Evolutionary conservation across 2,797 vertebrate genomes (phyloP), one percentile per base, ranked within the genome.

Genomic region (Gephyroberyx darwinii): DNA sequence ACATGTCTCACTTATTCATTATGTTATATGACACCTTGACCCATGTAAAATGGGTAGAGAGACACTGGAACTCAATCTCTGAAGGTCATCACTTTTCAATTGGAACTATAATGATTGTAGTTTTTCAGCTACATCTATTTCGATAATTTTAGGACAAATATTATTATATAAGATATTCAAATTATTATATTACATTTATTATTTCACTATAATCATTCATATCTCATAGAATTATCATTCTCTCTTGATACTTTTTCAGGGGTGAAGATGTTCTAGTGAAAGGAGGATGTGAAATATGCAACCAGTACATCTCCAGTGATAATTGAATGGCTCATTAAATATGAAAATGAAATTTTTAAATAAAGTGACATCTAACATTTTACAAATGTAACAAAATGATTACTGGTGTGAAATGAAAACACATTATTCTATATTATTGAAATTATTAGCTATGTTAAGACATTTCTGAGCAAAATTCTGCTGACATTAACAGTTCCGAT

Each of bases 1-100:
- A 52, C 65, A 48, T 45, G 71, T 87, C 75, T 83, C 62, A 77
- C 82, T 87, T 78, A 75, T 86, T 87, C 60, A 69, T 26, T 26
- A 26, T 76, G 90, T 84, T 76, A 90, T 67, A n/a, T 59, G 82
- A 90, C 77, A 84, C 89, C 65, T 80, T 45, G 16, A 22, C 9
- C 33, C 13, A 37, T 56, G 54, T 69, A 65, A 69, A 77, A 75
- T 9, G 16, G 55, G 54, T 52, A 33, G 47, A 71, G 52, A 56
- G 37, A 69, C 47, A 30, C 22, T 52, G 41, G 16, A 45, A 58
- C 16, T 50, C 56, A n/a, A 43, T 45, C 35, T 13, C 6, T 45
- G 56, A 65, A 83, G 65, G 81, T 84, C 74, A 75, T 67, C 71
- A 48, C 10, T 60, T 60, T 64, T 57, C 30, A 48, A 69, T 62